These are phyloP conservation scores for Homarus americanus DNA, from an alignment of 1,140 invertebrate genomes.

Conservation along the genomic window DNA sequence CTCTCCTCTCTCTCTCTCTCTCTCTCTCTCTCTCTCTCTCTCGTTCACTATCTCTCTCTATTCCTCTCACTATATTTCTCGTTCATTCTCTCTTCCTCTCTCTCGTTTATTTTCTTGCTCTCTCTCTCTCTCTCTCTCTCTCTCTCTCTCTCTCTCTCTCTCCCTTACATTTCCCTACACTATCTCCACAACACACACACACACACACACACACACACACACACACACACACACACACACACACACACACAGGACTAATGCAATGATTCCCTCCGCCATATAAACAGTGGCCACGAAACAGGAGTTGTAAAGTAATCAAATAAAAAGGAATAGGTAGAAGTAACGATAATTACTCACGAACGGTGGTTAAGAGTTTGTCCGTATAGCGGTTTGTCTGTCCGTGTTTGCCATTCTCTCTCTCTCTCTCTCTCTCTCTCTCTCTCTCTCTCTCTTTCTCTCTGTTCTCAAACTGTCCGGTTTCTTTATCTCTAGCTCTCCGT, in stretches of 20 bases:
- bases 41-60: background rate
- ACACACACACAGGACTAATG: too few relatives aligned
- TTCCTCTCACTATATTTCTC: too few relatives aligned
- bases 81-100: too few relatives aligned
- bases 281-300: too few relatives aligned
- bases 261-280: too few relatives aligned
- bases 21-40: constrained; percentile 3
- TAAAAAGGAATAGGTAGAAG: too few relatives aligned
- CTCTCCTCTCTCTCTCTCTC: constrained; percentile 14
- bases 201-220: too few relatives aligned
- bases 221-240: too few relatives aligned
- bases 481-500: background rate
- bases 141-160: background rate
- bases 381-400: too few relatives aligned
- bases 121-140: background rate
- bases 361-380: too few relatives aligned
- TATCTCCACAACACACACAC: background rate
- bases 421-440: background rate
- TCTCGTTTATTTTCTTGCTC: background rate
- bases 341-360: too few relatives aligned
- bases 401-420: background rate
- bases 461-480: background rate
- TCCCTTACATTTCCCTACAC: background rate
- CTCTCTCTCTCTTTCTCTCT: background rate
- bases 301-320: too few relatives aligned